phyloP scores from a whole-genome alignment of 2,888 invertebrate species.

The Microdon myrmicae region DNA sequence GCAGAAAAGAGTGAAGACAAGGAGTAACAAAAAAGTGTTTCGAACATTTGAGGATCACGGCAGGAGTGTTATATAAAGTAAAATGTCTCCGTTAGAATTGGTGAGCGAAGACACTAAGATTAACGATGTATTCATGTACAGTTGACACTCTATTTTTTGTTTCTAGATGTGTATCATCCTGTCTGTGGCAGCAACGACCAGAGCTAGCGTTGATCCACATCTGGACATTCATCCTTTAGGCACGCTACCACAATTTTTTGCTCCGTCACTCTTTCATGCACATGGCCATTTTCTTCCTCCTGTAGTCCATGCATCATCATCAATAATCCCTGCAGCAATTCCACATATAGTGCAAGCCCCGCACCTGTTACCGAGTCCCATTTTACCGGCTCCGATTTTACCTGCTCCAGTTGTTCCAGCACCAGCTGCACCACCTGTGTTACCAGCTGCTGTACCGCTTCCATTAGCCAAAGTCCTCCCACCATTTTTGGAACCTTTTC shows the following conservation, averaged over 20 bases:
- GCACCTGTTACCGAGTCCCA: constrained; percentile 52
- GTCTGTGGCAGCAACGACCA: constrained; percentile 15
- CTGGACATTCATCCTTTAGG: constrained; percentile 27
- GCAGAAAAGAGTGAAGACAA: not conserved
- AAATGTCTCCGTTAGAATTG: constrained; percentile 36
- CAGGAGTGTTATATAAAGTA: constrained; percentile 2
- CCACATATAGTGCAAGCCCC: constrained; percentile 42
- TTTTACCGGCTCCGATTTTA: constrained; percentile 41
- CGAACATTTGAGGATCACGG: not conserved
- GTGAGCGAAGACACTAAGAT: constrained; percentile 7
- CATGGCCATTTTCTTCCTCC: too few species aligned
- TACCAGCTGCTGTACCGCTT: constrained; percentile 40
- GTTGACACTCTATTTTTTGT: not conserved
- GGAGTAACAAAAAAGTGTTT: too few species aligned
- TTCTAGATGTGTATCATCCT: constrained; percentile 14
- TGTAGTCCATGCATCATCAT: constrained; percentile 33
- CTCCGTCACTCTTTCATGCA: constrained; percentile 10
- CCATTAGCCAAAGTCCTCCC: constrained; percentile 43
- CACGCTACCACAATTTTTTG: constrained; percentile 3
- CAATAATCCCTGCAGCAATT: constrained; percentile 30
- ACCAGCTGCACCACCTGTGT: constrained; percentile 44
- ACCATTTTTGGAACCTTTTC: constrained; percentile 56
- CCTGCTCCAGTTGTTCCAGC: constrained; percentile 45
- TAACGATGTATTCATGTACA: not conserved
- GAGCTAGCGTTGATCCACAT: constrained; percentile 38